Evolutionary conservation across 2,797 vertebrate genomes (phyloP).

Genomic region (Gymnothorax reevesii): DNA sequence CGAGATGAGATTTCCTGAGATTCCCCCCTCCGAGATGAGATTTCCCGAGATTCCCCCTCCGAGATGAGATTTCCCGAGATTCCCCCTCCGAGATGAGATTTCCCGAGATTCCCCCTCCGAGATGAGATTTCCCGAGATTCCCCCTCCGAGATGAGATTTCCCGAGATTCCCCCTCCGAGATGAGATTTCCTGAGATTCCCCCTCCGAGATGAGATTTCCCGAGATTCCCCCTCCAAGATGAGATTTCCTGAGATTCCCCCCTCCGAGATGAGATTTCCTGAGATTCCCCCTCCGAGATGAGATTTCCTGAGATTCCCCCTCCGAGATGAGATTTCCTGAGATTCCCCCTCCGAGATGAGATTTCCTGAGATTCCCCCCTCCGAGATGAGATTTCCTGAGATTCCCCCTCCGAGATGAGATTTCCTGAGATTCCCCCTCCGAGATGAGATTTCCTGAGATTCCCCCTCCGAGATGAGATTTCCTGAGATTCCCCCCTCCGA

Average conservation of each 20-base stretch:
- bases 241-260: too few species aligned
- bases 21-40: constrained; percentile 40
- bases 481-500: too few species aligned
- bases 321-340: constrained; percentile 38
- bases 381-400: constrained; percentile 38
- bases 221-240: too few species aligned
- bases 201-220: constrained; percentile 39
- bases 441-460: constrained; percentile 39
- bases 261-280: constrained; percentile 38
- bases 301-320: too few species aligned
- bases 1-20: constrained; percentile 38
- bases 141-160: constrained; percentile 39
- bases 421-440: too few species aligned
- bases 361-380: too few species aligned
- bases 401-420: constrained; percentile 41
- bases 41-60: too few species aligned
- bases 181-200: constrained; percentile 25
- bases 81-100: constrained; percentile 40
- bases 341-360: constrained; percentile 40
- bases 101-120: too few species aligned
- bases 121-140: constrained; percentile 41
- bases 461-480: constrained; percentile 41
- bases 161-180: too few species aligned
- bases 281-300: too few species aligned
- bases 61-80: constrained; percentile 40